phyloP scores from a whole-genome alignment of 2,888 invertebrate genomes.

The Steinernema carpocapsae region DNA sequence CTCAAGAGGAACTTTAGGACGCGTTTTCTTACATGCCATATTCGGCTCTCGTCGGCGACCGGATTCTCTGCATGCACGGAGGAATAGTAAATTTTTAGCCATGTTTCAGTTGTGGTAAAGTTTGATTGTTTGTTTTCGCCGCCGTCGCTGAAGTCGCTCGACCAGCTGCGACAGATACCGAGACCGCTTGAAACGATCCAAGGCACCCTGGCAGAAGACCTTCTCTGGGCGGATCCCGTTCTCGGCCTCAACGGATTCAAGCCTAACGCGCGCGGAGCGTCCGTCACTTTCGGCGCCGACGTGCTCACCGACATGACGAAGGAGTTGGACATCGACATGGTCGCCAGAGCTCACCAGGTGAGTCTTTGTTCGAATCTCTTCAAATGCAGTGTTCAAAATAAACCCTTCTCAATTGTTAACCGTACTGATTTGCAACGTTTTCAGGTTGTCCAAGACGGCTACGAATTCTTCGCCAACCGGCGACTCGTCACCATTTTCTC shows the following conservation, averaged over 20 bases:
- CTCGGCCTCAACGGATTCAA: constrained; percentile 54
- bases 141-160: constrained; percentile 52
- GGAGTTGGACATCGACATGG: constrained; percentile 72
- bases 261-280: constrained; percentile 71
- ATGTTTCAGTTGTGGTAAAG: too few species aligned
- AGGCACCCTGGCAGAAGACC: constrained; percentile 59
- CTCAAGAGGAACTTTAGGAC: constrained; percentile 63
- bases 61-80: constrained; percentile 62
- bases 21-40: constrained; percentile 66
- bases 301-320: constrained; percentile 72
- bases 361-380: too few species aligned
- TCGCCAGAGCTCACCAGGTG: constrained; percentile 69
- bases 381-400: too few species aligned
- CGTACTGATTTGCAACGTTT: neutral
- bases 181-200: constrained; percentile 57
- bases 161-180: constrained; percentile 57
- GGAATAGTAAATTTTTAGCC: too few species aligned
- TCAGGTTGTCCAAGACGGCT: constrained; percentile 61
- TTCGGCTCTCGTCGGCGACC: constrained; percentile 57
- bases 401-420: too few species aligned
- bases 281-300: constrained; percentile 74
- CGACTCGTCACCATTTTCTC: constrained; percentile 60
- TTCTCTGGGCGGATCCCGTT: constrained; percentile 53
- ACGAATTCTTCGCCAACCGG: constrained; percentile 55
- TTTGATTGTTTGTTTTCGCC: too few species aligned